These are phyloP conservation scores for Lasioglossum figueresi DNA, from an alignment of 2,888 invertebrate species.

Conservation along the genomic window DNA sequence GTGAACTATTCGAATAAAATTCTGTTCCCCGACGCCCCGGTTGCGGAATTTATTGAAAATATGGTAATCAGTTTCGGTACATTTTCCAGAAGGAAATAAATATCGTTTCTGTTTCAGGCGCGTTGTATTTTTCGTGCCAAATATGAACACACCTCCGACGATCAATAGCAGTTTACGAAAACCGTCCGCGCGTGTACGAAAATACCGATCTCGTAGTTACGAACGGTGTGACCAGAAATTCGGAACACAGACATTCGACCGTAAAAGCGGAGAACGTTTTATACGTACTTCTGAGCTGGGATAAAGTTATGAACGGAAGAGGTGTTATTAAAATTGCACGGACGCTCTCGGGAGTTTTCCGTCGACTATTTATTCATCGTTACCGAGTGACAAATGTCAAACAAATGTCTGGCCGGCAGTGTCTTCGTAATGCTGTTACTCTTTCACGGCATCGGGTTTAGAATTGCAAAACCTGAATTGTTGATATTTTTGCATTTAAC, in stretches of 20 bases:
- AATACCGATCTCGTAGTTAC: conserved; percentile 12
- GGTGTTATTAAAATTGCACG: background rate
- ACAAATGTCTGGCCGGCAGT: background rate
- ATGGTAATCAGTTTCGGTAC: conserved; percentile 49
- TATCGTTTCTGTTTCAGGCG: conserved; percentile 46
- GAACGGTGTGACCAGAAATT: background rate
- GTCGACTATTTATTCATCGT: background rate
- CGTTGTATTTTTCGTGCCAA: conserved; percentile 51
- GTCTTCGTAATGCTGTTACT: too few species aligned
- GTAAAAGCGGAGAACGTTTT: background rate
- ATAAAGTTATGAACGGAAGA: background rate
- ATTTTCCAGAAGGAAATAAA: conserved; percentile 50
- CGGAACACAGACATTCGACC: background rate
- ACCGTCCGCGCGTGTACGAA: conserved; percentile 12
- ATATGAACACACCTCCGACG: conserved; percentile 39
- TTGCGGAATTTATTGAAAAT: conserved; percentile 54
- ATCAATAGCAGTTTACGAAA: conserved; percentile 47
- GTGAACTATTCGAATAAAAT: conserved; percentile 27
- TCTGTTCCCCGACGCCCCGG: conserved; percentile 32
- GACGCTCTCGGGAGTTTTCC: background rate
- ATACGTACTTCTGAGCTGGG: background rate
- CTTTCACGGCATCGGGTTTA: too few species aligned
- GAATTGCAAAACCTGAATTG: background rate
- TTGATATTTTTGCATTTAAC: background rate
- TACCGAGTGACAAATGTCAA: background rate